phyloP scores from a whole-genome alignment of 2,797 vertebrate species.

The Xiphorhynchus erythropygius region DNA sequence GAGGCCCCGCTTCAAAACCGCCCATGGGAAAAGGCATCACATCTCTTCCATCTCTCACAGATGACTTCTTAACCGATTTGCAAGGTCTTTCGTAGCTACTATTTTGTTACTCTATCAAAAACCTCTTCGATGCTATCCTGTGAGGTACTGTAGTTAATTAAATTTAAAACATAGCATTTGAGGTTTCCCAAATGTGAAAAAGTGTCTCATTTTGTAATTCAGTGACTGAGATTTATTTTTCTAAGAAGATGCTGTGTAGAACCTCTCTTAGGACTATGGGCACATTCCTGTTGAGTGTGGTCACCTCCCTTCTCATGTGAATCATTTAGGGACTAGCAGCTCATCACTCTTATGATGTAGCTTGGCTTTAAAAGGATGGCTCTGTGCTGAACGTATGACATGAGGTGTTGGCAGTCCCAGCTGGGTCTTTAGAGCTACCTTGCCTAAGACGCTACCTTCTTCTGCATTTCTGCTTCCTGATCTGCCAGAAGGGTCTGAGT shows the following conservation, averaged over 20 bases:
- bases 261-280: neutral
- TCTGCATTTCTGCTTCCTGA: neutral
- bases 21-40: neutral
- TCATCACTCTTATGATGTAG: neutral
- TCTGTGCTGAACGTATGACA: neutral
- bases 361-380: neutral
- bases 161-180: neutral
- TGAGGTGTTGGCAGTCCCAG: neutral
- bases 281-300: neutral
- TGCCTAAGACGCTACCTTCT: neutral
- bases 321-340: neutral
- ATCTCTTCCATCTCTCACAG: neutral
- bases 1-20: neutral
- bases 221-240: neutral
- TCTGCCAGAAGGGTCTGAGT: neutral
- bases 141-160: neutral
- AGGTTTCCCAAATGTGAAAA: neutral
- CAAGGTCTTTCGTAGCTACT: neutral
- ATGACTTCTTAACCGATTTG: neutral
- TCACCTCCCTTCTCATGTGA: neutral
- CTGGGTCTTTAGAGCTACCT: neutral
- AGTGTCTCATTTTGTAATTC: neutral
- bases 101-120: neutral
- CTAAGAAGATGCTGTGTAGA: neutral
- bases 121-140: neutral